Percentiles rank a stretch among this genome's conserved stretches.
Conservation (phyloP, 2,797 vertebrate species). For the Arremon brunneinucha region DNA sequence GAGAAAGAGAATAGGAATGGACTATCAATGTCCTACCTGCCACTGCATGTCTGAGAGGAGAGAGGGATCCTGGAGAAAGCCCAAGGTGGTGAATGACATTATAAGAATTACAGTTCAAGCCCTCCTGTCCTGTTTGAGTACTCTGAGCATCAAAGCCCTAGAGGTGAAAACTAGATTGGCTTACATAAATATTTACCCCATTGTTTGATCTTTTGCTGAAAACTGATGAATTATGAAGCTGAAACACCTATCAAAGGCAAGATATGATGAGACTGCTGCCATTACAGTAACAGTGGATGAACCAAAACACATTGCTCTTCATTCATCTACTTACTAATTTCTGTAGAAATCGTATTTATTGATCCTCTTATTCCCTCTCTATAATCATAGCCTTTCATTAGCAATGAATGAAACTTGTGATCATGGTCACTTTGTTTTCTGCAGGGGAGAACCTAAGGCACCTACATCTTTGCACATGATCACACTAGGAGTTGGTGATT, state of each 20-base stretch:
- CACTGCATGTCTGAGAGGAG: neutral
- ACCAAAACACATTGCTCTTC: neutral
- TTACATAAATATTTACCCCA: neutral
- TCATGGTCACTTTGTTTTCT: neutral
- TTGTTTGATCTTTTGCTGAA: neutral
- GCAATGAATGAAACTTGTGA: neutral
- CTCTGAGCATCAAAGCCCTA: neutral
- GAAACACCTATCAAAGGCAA: neutral
- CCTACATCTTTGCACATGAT: neutral
- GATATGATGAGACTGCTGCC: neutral
- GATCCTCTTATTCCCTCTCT: neutral
- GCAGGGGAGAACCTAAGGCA: neutral
- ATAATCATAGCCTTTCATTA: neutral
- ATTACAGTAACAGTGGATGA: neutral
- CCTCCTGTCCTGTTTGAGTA: accelerated
- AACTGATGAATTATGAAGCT: neutral
- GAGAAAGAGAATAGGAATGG: neutral
- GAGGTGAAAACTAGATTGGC: neutral
- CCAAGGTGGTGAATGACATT: neutral
- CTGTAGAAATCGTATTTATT: neutral
- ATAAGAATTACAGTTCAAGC: neutral
- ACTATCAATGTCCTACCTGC: neutral
- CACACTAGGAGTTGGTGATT: neutral
- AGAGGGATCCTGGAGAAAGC: neutral
- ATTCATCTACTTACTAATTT: neutral